Evolutionary conservation across 2,888 invertebrate genomes (phyloP).

Genomic region (Neelides folsomi): DNA sequence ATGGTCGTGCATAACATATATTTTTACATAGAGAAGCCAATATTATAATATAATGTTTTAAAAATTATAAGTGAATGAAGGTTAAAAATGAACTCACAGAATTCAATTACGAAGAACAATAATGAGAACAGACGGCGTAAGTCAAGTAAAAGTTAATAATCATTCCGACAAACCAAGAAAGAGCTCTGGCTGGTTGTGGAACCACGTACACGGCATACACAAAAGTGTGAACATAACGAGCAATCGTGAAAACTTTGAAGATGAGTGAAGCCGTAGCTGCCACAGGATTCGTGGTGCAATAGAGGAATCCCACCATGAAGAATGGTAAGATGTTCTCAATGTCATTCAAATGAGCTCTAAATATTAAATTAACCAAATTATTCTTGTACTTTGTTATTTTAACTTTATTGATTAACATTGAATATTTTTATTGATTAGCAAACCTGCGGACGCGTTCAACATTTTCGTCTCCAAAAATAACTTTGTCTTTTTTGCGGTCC

Average conservation of each 20-base stretch:
- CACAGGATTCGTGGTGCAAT: slow-evolving; percentile 48
- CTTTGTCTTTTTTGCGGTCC: neutral
- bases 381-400: too few relatives aligned
- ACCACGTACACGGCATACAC: slow-evolving; percentile 50
- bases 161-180: slow-evolving; percentile 40
- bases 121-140: slow-evolving; percentile 16
- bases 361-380: slow-evolving; percentile 22
- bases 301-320: slow-evolving; percentile 48
- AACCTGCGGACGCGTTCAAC: slow-evolving; percentile 9
- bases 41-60: too few relatives aligned
- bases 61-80: too few relatives aligned
- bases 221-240: slow-evolving; percentile 49
- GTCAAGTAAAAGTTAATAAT: slow-evolving; percentile 44
- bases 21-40: too few relatives aligned
- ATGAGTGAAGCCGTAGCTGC: slow-evolving; percentile 42
- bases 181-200: slow-evolving; percentile 47
- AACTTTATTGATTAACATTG: too few relatives aligned
- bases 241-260: slow-evolving; percentile 46
- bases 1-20: too few relatives aligned
- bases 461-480: neutral
- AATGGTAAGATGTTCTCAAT: slow-evolving; percentile 58
- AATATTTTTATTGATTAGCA: too few relatives aligned
- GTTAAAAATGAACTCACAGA: too few relatives aligned
- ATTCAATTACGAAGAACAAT: too few relatives aligned
- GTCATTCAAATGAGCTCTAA: slow-evolving; percentile 56